Evolutionary conservation across 2,113 vertebrate species (phyloP).

Genomic region (human): DNA sequence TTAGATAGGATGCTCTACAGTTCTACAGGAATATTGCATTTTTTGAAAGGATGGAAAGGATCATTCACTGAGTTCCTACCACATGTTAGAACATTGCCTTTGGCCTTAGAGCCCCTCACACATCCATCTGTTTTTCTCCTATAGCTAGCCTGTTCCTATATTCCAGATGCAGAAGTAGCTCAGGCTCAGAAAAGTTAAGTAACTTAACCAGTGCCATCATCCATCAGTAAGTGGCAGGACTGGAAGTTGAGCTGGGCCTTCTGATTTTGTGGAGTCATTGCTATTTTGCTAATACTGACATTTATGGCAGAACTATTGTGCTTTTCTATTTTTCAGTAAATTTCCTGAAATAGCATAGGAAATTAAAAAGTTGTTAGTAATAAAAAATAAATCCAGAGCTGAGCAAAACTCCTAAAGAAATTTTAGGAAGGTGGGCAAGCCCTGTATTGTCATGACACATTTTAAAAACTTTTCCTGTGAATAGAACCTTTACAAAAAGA

Average conservation of each 20-base stretch:
- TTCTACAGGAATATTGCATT: not conserved
- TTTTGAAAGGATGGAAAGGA: not conserved
- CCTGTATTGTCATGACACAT: not conserved
- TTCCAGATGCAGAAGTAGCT: not conserved
- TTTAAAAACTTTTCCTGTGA: not conserved
- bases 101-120: not conserved
- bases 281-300: not conserved
- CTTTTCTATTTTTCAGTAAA: not conserved
- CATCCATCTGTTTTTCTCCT: accelerated
- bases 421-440: not conserved
- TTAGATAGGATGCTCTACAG: not conserved
- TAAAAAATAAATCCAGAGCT: not conserved
- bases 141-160: not conserved
- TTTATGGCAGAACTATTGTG: not conserved
- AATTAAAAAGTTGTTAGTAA: not conserved
- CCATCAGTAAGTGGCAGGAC: not conserved
- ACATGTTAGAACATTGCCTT: not conserved
- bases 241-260: not conserved
- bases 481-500: not conserved
- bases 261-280: not conserved
- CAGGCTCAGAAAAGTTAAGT: not conserved
- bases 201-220: not conserved
- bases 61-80: too few species aligned
- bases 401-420: not conserved
- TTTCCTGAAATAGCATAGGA: not conserved